These are phyloP conservation scores for Girardinus metallicus DNA, from an alignment of 2,797 vertebrate genomes.

Conservation along the genomic window DNA sequence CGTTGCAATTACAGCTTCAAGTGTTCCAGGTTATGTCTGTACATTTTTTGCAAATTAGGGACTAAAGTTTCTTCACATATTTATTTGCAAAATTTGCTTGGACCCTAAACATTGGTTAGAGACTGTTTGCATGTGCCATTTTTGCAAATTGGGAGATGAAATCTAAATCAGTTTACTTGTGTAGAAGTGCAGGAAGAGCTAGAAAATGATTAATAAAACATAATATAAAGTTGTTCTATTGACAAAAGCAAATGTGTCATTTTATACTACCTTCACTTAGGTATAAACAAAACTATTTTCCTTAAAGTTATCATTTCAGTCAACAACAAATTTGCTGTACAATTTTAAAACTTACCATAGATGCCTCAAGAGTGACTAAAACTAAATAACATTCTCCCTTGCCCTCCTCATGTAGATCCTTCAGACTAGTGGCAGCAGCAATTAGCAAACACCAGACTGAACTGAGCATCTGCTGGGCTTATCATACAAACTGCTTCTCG, in stretches of 20 bases:
- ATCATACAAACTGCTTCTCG: too few relatives aligned
- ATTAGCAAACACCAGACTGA: too few relatives aligned
- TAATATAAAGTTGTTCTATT: neutral
- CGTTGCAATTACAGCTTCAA: neutral
- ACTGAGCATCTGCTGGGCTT: too few relatives aligned
- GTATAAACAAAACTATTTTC: neutral
- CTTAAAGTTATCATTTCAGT: neutral
- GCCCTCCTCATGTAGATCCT: too few relatives aligned
- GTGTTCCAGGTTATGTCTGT: neutral
- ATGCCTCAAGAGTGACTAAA: neutral
- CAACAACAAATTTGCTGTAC: neutral
- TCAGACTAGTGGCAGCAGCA: too few relatives aligned
- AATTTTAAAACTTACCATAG: neutral
- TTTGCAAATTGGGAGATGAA: neutral
- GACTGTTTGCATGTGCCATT: neutral
- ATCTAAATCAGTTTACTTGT: neutral
- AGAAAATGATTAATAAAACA: neutral
- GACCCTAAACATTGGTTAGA: neutral
- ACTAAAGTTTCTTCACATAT: neutral
- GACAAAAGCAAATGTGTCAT: neutral
- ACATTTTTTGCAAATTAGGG: neutral
- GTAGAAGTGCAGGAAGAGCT: neutral
- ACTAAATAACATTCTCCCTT: neutral
- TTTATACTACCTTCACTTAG: conserved; percentile 9
- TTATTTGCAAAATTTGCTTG: neutral